Evolutionary conservation across 2,888 invertebrate genomes (phyloP).

Genomic region (Amphimallon solstitiale): DNA sequence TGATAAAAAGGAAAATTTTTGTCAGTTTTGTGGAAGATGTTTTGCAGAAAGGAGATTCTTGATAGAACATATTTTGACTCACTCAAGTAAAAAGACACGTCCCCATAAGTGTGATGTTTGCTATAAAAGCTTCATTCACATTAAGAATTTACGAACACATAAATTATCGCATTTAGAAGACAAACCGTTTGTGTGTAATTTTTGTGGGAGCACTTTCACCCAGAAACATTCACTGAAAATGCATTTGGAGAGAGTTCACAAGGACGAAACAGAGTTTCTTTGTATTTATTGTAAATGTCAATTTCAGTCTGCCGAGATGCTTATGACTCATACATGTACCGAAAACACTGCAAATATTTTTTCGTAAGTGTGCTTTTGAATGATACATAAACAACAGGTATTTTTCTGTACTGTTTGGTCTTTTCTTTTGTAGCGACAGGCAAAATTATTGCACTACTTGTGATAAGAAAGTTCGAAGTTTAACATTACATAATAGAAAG

Average conservation of each 20-base stretch:
- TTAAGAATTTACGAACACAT: slow-evolving; percentile 13
- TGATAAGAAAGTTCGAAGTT: slow-evolving; percentile 15
- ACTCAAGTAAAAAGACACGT: slow-evolving; percentile 48
- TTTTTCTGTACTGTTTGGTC: background rate
- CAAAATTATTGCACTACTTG: slow-evolving; percentile 29
- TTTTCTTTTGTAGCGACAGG: background rate
- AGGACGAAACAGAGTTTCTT: background rate
- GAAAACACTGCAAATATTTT: background rate
- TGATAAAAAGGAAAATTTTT: slow-evolving; percentile 49
- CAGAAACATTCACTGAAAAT: slow-evolving; percentile 4
- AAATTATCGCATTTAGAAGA: background rate
- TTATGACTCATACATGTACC: background rate
- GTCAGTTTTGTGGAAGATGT: slow-evolving; percentile 53
- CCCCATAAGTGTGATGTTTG: slow-evolving; percentile 26
- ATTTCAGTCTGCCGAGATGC: background rate
- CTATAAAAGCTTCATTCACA: slow-evolving; percentile 14
- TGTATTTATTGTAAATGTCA: background rate
- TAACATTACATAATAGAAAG: background rate
- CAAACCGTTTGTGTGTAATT: slow-evolving; percentile 3
- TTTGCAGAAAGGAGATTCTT: slow-evolving; percentile 52
- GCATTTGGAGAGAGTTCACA: slow-evolving; percentile 1
- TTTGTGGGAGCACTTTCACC: slow-evolving; percentile 4
- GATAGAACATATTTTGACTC: slow-evolving; percentile 54
- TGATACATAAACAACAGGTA: background rate
- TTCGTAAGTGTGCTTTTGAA: background rate